A percentile compares a stretch with the other conserved stretches of the same genome.
Evolutionary conservation across 2,888 invertebrate species (phyloP).

Genomic region (Heliconius aoede): DNA sequence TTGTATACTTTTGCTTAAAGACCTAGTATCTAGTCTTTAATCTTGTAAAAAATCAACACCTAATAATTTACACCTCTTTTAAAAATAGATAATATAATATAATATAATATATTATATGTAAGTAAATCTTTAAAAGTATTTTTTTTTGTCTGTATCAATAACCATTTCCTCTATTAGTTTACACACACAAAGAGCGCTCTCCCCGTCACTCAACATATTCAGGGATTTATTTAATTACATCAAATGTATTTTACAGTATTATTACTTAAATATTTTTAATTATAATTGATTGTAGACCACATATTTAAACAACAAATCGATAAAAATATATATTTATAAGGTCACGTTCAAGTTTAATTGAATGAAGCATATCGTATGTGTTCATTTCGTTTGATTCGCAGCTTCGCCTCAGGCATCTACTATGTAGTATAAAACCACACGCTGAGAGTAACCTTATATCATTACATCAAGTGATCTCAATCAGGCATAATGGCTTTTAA

Average conservation of each 20-base stretch:
- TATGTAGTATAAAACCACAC: conserved; percentile 6
- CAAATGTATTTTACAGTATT: not conserved
- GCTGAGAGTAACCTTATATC: not conserved
- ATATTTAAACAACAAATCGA: not conserved
- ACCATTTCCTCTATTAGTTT: not conserved
- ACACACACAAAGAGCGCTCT: not conserved
- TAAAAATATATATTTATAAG: not conserved
- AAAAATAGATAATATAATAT: no score
- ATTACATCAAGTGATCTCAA: conserved; percentile 6
- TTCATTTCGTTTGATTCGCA: not conserved
- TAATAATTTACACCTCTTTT: no score
- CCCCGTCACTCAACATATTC: not conserved
- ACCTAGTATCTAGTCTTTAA: no score
- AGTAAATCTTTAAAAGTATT: no score
- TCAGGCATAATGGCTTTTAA: conserved; percentile 71
- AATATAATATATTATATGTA: no score
- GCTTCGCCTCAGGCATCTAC: conserved; percentile 1
- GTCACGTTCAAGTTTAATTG: not conserved
- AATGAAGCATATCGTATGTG: not conserved
- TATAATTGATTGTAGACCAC: not conserved
- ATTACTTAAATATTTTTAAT: not conserved
- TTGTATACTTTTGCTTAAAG: no score
- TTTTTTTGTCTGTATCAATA: not conserved
- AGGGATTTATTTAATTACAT: not conserved
- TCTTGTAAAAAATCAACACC: no score